These are phyloP conservation scores for Idaea biselata DNA, from an alignment of 2,888 invertebrate genomes.

Conservation along the genomic window DNA sequence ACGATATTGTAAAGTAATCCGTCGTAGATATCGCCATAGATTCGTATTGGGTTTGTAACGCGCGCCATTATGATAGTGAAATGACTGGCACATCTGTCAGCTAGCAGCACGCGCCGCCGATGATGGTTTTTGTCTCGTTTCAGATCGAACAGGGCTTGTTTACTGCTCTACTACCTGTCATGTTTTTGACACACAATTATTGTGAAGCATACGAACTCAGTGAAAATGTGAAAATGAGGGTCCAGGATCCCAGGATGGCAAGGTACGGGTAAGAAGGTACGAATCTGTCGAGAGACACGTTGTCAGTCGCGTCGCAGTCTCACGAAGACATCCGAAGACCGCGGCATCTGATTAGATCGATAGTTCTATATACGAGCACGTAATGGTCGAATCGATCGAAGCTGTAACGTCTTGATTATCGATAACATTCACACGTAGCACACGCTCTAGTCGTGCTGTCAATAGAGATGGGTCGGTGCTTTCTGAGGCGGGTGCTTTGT, in stretches of 20 bases:
- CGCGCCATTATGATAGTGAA: conserved; percentile 70
- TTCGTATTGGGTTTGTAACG: conserved; percentile 68
- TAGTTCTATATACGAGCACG: conserved; percentile 41
- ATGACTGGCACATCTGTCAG: conserved; percentile 70
- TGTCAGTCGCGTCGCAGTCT: too few species aligned
- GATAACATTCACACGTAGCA: conserved; percentile 80
- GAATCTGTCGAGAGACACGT: too few species aligned
- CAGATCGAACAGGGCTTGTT: conserved; percentile 34
- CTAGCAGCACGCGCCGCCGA: conserved; percentile 61
- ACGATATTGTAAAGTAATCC: conserved; percentile 73
- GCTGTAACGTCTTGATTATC: conserved; percentile 67
- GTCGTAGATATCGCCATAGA: conserved; percentile 63
- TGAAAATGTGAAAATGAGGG: too few species aligned
- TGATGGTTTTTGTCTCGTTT: conserved; percentile 52
- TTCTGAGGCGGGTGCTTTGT: conserved; percentile 76
- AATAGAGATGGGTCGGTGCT: conserved; percentile 69
- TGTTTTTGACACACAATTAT: background rate
- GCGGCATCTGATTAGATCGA: conserved; percentile 27
- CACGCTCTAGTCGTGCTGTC: conserved; percentile 71
- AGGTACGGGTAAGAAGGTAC: too few species aligned
- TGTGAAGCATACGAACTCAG: background rate
- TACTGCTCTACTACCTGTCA: conserved; percentile 23
- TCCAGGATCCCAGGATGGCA: too few species aligned
- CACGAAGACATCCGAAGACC: conserved; percentile 1
- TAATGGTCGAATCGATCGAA: conserved; percentile 71